Percentiles rank a stretch among this genome's conserved stretches.
Conservation (phyloP, 2,888 invertebrate genomes). For the Drosophila basisetae region DNA sequence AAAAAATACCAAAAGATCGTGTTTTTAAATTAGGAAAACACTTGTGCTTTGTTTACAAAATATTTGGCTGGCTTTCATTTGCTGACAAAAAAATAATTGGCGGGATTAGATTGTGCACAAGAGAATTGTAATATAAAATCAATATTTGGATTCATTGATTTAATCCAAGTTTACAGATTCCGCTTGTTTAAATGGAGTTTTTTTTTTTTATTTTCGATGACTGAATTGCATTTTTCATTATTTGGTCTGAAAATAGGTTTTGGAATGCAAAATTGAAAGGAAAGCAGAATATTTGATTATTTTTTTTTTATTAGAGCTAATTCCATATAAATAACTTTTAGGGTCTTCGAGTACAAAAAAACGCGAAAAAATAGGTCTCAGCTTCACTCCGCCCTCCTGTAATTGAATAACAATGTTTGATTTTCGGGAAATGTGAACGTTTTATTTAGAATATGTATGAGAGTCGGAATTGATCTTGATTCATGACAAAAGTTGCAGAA, state of each 20-base stretch:
- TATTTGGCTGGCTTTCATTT: not conserved
- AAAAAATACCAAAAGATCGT: not conserved
- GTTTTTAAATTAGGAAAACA: not conserved
- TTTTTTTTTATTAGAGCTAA: not conserved
- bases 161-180: not conserved
- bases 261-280: not conserved
- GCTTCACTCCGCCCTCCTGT: not conserved
- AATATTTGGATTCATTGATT: not conserved
- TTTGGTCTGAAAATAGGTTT: not conserved
- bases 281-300: not conserved
- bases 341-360: not conserved
- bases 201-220: no score
- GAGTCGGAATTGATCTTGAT: not conserved
- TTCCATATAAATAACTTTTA: not conserved
- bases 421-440: not conserved
- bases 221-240: no score
- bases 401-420: not conserved
- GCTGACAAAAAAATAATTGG: not conserved
- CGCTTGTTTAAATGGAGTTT: no score
- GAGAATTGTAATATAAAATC: not conserved
- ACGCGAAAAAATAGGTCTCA: not conserved
- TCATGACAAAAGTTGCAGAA: not conserved
- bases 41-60: not conserved
- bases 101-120: not conserved
- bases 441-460: not conserved